Percentiles rank a stretch among this genome's conserved stretches.
Conservation (phyloP, 23 tunicate genomes). For the Corella eumyota region DNA sequence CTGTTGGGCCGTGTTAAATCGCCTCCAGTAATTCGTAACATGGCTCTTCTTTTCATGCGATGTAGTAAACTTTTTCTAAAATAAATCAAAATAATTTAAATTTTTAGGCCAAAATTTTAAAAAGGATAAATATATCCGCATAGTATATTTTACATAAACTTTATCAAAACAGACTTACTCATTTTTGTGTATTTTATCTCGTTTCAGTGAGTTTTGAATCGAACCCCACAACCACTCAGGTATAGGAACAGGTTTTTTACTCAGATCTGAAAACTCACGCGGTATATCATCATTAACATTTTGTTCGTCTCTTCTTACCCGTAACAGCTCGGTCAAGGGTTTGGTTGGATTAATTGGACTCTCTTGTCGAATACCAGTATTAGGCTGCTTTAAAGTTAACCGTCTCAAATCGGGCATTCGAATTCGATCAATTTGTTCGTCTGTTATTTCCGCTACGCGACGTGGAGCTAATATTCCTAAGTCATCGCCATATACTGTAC, state of each 20-base stretch:
- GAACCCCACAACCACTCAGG: conserved; percentile 2
- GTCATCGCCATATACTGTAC: too few species aligned
- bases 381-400: conserved; percentile 5
- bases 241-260: neutral
- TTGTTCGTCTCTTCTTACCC: neutral
- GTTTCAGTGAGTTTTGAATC: conserved; percentile 8
- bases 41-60: conserved; percentile 26
- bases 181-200: too few species aligned
- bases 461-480: too few species aligned
- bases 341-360: too few species aligned
- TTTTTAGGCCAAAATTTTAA: too few species aligned
- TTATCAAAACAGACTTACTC: neutral
- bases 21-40: conserved; percentile 58
- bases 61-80: conserved; percentile 8
- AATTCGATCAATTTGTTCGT: conserved; percentile 5
- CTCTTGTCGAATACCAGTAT: conserved; percentile 4
- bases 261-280: too few species aligned
- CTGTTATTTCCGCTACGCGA: neutral
- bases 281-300: too few species aligned
- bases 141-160: too few species aligned
- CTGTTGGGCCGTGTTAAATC: conserved; percentile 27
- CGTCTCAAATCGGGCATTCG: conserved; percentile 7
- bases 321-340: neutral
- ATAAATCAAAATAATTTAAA: too few species aligned
- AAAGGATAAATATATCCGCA: too few species aligned